These are phyloP conservation scores for Agrypnia vestita DNA, from an alignment of 1,140 invertebrate genomes.

Conservation along the genomic window DNA sequence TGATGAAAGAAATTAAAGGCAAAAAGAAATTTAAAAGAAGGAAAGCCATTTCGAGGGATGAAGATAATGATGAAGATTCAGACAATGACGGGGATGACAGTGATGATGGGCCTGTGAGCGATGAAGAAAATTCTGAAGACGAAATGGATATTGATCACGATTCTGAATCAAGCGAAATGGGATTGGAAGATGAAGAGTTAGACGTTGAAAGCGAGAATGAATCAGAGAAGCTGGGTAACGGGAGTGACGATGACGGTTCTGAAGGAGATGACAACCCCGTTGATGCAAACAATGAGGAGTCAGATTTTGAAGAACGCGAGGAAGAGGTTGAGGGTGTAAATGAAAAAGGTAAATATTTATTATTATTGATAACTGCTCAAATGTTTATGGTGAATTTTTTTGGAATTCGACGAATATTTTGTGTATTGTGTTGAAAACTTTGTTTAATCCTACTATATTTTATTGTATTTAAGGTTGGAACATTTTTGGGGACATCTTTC, in stretches of 20 bases:
- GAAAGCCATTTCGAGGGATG: conserved; percentile 47
- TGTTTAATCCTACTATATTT: no score
- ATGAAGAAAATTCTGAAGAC: conserved; percentile 67
- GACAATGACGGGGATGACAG: conserved; percentile 64
- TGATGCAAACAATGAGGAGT: conserved; percentile 33
- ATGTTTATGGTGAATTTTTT: no score
- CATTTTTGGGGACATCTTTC: no score
- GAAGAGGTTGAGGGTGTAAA: conserved; percentile 50
- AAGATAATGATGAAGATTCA: conserved; percentile 65
- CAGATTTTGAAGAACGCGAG: conserved; percentile 59
- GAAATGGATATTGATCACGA: conserved; percentile 64
- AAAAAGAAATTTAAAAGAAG: conserved; percentile 58
- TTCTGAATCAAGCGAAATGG: conserved; percentile 61
- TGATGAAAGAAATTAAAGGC: conserved; percentile 64
- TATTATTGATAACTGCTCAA: no score
- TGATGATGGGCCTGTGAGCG: conserved; percentile 67
- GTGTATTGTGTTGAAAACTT: no score
- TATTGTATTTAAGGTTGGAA: no score
- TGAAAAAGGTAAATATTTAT: conserved; percentile 50
- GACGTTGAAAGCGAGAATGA: conserved; percentile 37
- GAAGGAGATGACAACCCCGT: conserved; percentile 31
- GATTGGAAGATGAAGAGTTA: conserved; percentile 59
- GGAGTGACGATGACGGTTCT: conserved; percentile 25
- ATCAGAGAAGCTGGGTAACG: conserved; percentile 42
- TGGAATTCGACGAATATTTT: no score